Evolutionary conservation across 1,140 invertebrate genomes (phyloP).

Genomic region (Pseudomyrmex flavicornis): DNA sequence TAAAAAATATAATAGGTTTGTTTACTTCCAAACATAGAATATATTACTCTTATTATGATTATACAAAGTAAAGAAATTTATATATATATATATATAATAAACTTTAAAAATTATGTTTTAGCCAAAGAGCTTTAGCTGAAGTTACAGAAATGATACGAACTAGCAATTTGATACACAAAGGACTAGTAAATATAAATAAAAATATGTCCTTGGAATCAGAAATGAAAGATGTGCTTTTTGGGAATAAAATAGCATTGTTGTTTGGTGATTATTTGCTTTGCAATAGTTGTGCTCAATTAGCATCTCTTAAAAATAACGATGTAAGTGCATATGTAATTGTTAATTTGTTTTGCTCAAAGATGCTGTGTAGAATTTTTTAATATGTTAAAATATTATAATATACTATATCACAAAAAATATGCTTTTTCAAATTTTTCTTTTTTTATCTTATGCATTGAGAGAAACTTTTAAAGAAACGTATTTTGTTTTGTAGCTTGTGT

Average conservation of each 20-base stretch:
- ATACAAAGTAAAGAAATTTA: neutral
- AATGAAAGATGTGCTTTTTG: conserved; percentile 94
- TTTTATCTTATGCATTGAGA: neutral
- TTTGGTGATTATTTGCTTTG: conserved; percentile 97
- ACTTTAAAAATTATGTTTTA: conserved; percentile 76
- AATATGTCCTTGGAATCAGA: conserved; percentile 86
- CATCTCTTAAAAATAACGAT: conserved; percentile 90
- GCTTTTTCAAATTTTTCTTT: conserved; percentile 7
- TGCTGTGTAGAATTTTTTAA: neutral
- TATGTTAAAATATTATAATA: too few relatives aligned
- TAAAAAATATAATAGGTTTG: neutral
- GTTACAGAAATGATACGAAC: conserved; percentile 99
- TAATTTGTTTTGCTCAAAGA: neutral
- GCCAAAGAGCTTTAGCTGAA: conserved; percentile 96
- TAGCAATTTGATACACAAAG: conserved; percentile 97
- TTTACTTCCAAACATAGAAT: conserved; percentile 27
- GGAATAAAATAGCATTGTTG: conserved; percentile 97
- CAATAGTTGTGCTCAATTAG: conserved; percentile 95
- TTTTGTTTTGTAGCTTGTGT: conserved; percentile 89
- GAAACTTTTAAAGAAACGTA: neutral
- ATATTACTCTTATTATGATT: neutral
- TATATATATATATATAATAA: neutral
- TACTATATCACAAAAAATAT: neutral
- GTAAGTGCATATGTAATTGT: conserved; percentile 82
- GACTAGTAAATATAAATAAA: conserved; percentile 92